phyloP scores from a whole-genome alignment of 2,113 vertebrate genomes.

The Dolichotis patagonum region DNA sequence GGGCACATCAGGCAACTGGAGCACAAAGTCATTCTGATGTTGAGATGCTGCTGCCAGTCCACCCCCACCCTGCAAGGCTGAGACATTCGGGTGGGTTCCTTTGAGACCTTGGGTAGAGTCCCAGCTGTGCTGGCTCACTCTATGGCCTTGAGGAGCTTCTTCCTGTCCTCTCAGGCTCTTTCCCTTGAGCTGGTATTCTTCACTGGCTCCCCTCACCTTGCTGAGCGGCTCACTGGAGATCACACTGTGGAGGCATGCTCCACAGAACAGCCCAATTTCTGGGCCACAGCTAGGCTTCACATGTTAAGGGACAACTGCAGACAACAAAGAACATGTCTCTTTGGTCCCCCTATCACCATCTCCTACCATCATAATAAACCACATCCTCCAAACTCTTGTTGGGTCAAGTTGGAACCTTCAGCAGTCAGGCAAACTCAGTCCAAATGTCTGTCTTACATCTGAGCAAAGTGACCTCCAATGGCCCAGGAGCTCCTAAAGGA shows the following conservation, averaged over 20 bases:
- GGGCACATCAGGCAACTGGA: neutral
- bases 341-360: neutral
- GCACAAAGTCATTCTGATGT: neutral
- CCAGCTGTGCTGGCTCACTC: neutral
- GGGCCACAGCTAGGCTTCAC: neutral
- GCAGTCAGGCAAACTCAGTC: neutral
- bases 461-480: neutral
- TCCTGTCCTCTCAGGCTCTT: neutral
- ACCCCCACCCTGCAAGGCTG: neutral
- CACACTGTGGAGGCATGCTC: neutral
- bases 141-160: neutral
- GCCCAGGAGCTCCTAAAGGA: neutral
- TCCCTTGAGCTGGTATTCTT: neutral
- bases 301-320: neutral
- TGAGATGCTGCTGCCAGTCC: neutral
- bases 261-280: neutral
- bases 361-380: neutral
- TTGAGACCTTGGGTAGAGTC: neutral
- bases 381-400: neutral
- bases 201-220: neutral
- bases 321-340: neutral
- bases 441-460: constrained; percentile 5
- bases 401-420: neutral
- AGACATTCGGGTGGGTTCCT: neutral
- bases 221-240: constrained; percentile 8